Percentiles rank a stretch among this genome's conserved stretches.
phyloP scores from a whole-genome alignment of 2,113 vertebrate genomes.

The Macrotus californicus region DNA sequence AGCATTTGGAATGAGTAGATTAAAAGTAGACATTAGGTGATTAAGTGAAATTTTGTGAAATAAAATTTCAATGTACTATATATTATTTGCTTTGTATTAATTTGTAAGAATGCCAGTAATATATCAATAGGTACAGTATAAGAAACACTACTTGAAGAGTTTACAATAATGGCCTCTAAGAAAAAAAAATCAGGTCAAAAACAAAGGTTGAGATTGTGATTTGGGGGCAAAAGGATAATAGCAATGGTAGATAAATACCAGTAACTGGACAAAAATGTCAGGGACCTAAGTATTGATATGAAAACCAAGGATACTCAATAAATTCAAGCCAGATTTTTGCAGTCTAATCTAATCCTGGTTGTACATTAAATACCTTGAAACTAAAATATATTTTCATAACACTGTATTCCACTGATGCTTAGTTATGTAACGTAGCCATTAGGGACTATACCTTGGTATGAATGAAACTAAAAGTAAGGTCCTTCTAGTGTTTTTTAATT shows the following conservation, averaged over 20 bases:
- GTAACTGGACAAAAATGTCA: not conserved
- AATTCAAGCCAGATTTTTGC: not conserved
- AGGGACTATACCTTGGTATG: not conserved
- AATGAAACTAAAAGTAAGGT: not conserved
- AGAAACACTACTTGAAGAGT: not conserved
- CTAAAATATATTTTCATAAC: not conserved
- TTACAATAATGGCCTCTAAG: not conserved
- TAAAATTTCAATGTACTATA: not conserved
- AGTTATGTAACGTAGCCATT: not conserved
- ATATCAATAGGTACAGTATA: not conserved
- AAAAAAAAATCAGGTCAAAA: constrained; percentile 12
- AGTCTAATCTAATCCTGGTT: not conserved
- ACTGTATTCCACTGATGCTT: not conserved
- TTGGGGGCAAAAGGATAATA: not conserved
- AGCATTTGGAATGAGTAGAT: not conserved
- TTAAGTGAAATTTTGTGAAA: constrained; percentile 27
- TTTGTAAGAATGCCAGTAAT: constrained; percentile 21
- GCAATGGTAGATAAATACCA: not conserved
- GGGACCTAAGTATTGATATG: not conserved
- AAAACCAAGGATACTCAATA: not conserved
- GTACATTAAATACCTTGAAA: not conserved
- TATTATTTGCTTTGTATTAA: not conserved
- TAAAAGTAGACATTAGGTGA: constrained; percentile 18
- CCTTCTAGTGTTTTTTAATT: not conserved
- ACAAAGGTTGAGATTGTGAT: not conserved